Percentiles rank a stretch among this genome's conserved stretches.
Evolutionary conservation across 2,888 invertebrate species (phyloP).

Genomic region (Diarsia dahlii): DNA sequence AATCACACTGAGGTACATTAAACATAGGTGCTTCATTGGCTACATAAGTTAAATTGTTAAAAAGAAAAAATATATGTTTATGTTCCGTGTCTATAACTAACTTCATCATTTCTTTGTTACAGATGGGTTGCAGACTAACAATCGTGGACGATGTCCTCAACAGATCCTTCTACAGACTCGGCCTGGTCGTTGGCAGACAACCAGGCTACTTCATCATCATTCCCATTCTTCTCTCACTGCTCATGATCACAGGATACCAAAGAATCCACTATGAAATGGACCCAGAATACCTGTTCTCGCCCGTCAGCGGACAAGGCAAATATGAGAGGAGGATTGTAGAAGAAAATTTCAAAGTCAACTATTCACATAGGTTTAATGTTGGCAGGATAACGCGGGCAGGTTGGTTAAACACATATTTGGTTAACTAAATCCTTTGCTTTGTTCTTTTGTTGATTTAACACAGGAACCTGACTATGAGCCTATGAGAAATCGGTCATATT

Average conservation of each 20-base stretch:
- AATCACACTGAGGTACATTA: background rate
- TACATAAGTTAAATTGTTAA: background rate
- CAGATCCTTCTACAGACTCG: slow-evolving; percentile 95
- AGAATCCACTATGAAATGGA: slow-evolving; percentile 97
- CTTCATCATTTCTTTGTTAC: slow-evolving; percentile 72
- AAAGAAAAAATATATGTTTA: too few species aligned
- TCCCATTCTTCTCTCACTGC: slow-evolving; percentile 94
- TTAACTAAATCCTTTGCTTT: slow-evolving; percentile 12
- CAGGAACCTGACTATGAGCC: slow-evolving; percentile 13
- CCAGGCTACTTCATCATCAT: slow-evolving; percentile 97
- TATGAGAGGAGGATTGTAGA: slow-evolving; percentile 95
- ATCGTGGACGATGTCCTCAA: slow-evolving; percentile 95
- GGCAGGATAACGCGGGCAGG: slow-evolving; percentile 97
- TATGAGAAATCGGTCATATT: slow-evolving; percentile 36
- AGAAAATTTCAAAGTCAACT: slow-evolving; percentile 96
- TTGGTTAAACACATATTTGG: slow-evolving; percentile 75
- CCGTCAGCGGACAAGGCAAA: slow-evolving; percentile 96
- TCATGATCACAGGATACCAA: slow-evolving; percentile 97
- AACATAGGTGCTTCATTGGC: background rate
- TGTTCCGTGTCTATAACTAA: background rate
- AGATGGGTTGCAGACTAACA: slow-evolving; percentile 94
- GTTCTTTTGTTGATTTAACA: slow-evolving; percentile 19
- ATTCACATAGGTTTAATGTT: slow-evolving; percentile 95
- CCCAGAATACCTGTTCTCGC: slow-evolving; percentile 98
- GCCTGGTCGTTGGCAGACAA: slow-evolving; percentile 94